Evolutionary conservation across 2,113 vertebrate species (phyloP).

Genomic region (Callithrix jacchus): DNA sequence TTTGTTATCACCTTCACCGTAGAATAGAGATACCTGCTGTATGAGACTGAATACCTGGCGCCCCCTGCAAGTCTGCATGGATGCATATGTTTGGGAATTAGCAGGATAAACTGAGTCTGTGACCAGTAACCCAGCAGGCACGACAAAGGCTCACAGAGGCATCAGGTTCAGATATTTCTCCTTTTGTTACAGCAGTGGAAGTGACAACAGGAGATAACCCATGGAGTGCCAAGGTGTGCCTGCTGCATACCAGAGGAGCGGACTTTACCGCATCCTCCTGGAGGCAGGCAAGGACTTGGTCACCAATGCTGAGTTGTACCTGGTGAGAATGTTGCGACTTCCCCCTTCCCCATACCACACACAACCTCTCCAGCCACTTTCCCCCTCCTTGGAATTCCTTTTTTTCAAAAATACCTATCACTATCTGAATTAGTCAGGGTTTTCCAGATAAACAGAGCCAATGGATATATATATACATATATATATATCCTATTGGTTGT

Average conservation of each 20-base stretch:
- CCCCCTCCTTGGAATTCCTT: not conserved
- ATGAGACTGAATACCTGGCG: not conserved
- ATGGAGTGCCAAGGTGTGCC: too few species aligned
- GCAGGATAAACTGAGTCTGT: not conserved
- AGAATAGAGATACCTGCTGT: not conserved
- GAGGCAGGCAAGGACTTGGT: not conserved
- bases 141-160: not conserved
- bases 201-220: not conserved
- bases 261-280: accelerated
- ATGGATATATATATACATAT: not conserved
- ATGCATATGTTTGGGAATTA: not conserved
- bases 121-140: not conserved
- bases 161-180: not conserved
- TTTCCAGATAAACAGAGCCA: not conserved
- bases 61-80: accelerated
- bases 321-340: accelerated
- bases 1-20: not conserved
- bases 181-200: accelerated
- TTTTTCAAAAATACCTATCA: not conserved
- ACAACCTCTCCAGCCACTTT: not conserved
- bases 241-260: accelerated
- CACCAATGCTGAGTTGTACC: not conserved
- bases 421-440: not conserved
- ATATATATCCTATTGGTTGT: too few species aligned
- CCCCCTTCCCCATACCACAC: not conserved